A percentile compares a stretch with the other conserved stretches of the same genome.
phyloP scores from a whole-genome alignment of 2,888 invertebrate genomes.

The Melipona beecheii region DNA sequence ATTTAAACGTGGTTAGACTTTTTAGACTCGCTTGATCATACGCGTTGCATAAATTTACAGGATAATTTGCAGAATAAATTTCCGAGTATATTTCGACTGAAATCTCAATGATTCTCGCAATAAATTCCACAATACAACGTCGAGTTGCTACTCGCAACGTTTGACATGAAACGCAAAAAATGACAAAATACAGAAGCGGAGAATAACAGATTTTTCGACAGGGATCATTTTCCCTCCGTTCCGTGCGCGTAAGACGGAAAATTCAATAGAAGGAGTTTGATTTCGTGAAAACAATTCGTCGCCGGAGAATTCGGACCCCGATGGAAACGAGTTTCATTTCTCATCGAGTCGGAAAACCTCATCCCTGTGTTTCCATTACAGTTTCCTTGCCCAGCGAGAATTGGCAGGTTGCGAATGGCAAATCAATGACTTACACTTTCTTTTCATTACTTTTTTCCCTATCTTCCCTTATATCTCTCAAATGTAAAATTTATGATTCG shows the following conservation, averaged over 20 bases:
- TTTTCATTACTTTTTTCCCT: background rate
- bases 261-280: slow-evolving; percentile 7
- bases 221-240: background rate
- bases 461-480: background rate
- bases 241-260: no score
- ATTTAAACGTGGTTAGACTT: background rate
- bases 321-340: background rate
- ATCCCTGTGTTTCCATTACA: slow-evolving; percentile 29
- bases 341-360: background rate
- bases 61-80: background rate
- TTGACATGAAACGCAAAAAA: background rate
- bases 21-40: background rate
- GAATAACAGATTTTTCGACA: background rate
- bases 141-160: background rate
- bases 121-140: background rate
- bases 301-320: background rate
- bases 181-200: background rate
- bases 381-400: slow-evolving; percentile 15
- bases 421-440: background rate
- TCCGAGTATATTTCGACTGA: background rate
- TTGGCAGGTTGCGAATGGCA: slow-evolving; percentile 25
- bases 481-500: background rate
- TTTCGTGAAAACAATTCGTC: background rate
- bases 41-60: background rate
- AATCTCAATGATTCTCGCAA: background rate